phyloP scores from a whole-genome alignment of 2,797 vertebrate genomes.

The Pitangus sulphuratus region DNA sequence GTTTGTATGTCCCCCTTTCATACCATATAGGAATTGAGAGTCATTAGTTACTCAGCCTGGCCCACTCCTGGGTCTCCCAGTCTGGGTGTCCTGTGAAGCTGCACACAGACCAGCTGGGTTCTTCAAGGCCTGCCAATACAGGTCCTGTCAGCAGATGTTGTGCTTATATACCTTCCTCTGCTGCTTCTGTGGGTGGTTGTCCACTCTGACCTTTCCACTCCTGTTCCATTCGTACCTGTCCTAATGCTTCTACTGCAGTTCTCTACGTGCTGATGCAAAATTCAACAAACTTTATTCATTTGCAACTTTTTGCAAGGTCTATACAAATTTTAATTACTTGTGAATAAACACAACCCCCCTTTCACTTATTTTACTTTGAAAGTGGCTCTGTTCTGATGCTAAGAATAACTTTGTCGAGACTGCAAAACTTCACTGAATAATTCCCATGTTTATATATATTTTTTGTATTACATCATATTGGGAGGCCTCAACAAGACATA shows the following conservation, averaged over 20 bases:
- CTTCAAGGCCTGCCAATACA: background rate
- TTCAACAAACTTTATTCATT: background rate
- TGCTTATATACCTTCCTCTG: background rate
- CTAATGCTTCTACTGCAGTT: background rate
- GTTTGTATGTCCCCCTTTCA: background rate
- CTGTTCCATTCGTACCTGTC: fast-evolving
- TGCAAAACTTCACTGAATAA: background rate
- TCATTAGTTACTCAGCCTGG: background rate
- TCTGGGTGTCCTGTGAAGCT: background rate
- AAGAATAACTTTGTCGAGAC: background rate
- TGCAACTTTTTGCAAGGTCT: background rate
- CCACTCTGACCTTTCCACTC: background rate
- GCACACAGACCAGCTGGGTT: background rate
- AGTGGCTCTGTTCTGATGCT: background rate
- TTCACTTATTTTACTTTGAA: background rate
- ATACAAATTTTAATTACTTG: background rate
- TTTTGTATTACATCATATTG: conserved; percentile 25
- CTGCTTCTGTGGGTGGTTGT: background rate
- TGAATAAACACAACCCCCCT: background rate
- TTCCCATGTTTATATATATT: conserved; percentile 15
- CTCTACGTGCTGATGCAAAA: background rate
- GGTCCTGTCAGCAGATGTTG: background rate
- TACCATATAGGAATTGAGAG: background rate
- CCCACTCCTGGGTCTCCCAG: background rate
- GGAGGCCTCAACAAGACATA: background rate